Evolutionary conservation across 2,113 vertebrate species (phyloP).

Genomic region (Butastur rufipennis): DNA sequence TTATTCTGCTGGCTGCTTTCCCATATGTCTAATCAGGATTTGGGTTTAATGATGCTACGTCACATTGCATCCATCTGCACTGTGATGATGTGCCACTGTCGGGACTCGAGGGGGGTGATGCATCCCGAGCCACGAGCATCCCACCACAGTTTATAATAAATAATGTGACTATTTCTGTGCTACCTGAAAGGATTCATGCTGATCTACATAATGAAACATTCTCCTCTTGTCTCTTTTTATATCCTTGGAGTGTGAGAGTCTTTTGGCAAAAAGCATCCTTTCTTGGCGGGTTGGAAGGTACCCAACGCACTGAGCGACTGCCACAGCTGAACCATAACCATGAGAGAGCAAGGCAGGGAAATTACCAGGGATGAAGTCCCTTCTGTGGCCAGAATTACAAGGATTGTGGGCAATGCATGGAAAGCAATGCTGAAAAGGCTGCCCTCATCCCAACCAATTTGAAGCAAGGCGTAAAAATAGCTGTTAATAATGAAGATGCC

Average conservation of each 20-base stretch:
- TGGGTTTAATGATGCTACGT: neutral
- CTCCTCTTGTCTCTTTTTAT: neutral
- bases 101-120: neutral
- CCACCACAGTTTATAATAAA: neutral
- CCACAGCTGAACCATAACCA: neutral
- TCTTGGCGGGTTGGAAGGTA: neutral
- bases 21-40: neutral
- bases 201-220: neutral
- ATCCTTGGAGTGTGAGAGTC: neutral
- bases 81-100: fast-evolving
- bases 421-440: neutral
- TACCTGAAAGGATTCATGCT: neutral
- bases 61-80: neutral
- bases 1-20: neutral
- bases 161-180: neutral
- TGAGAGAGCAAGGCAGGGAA: neutral
- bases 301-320: neutral
- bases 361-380: neutral
- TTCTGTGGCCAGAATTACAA: neutral
- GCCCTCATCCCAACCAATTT: neutral
- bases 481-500: neutral
- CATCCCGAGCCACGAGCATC: neutral
- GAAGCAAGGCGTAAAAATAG: neutral
- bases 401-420: neutral
- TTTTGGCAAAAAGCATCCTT: neutral